phyloP scores from a whole-genome alignment of 2,113 vertebrate genomes.

The Elgaria multicarinata region DNA sequence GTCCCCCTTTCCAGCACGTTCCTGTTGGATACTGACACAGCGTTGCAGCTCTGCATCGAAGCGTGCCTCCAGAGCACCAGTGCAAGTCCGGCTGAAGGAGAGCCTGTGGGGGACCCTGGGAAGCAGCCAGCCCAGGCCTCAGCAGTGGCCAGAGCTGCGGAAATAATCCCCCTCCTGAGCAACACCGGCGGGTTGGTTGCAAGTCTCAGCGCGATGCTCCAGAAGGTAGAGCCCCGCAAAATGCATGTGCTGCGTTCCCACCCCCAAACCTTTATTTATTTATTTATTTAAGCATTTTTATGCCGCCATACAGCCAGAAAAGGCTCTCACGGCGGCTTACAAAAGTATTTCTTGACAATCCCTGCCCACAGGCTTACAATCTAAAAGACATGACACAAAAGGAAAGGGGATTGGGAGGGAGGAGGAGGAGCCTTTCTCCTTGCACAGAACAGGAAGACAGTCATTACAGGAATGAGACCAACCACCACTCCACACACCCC shows the following conservation, averaged over 20 bases:
- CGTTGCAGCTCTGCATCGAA: constrained; percentile 91
- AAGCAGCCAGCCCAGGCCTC: constrained; percentile 61
- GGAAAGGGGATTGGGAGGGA: too few species aligned
- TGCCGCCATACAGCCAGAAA: too few species aligned
- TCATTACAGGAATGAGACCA: not conserved
- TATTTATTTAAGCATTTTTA: too few species aligned
- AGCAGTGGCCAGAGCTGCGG: constrained; percentile 79
- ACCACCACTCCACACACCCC: not conserved
- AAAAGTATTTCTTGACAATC: too few species aligned
- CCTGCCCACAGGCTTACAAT: too few species aligned
- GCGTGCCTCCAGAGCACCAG: constrained; percentile 81
- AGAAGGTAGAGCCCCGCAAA: constrained; percentile 79
- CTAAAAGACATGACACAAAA: too few species aligned
- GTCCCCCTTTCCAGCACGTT: constrained; percentile 80
- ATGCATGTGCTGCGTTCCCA: not conserved
- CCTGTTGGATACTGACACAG: constrained; percentile 83
- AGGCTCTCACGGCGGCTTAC: too few species aligned
- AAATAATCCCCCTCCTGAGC: constrained; percentile 85
- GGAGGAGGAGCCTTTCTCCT: too few species aligned
- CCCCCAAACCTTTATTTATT: not conserved
- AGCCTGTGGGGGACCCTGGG: not conserved
- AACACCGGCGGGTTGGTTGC: constrained; percentile 83
- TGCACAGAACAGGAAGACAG: not conserved
- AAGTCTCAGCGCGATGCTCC: constrained; percentile 84
- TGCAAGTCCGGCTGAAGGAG: constrained; percentile 63